Percentiles rank a stretch among this genome's conserved stretches.
Conservation (phyloP, 2,113 vertebrate species). For the Microcebus griseorufus region DNA sequence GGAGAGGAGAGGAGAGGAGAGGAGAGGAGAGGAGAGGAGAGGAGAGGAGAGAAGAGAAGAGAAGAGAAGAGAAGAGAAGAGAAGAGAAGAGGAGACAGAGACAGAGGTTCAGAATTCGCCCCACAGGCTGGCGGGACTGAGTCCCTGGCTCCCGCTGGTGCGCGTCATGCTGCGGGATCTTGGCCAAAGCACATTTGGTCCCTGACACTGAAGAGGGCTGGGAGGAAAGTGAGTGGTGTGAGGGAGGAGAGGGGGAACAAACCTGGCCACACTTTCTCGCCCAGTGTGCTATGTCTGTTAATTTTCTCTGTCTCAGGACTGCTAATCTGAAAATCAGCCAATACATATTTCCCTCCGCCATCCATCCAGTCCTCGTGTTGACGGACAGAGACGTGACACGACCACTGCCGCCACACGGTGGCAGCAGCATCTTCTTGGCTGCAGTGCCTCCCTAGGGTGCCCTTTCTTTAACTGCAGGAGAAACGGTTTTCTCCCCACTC, state of each 20-base stretch:
- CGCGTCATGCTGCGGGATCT: fast-evolving
- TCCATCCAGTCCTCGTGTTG: not conserved
- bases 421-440: conserved; percentile 58
- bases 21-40: too few species aligned
- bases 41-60: too few species aligned
- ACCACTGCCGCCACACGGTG: conserved; percentile 51
- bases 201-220: not conserved
- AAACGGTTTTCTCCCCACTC: not conserved
- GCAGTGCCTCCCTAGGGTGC: not conserved
- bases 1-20: too few species aligned
- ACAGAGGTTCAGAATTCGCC: not conserved
- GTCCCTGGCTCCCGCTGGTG: not conserved
- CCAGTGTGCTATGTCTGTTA: not conserved
- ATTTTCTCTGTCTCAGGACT: not conserved
- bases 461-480: not conserved
- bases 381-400: not conserved
- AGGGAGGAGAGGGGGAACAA: not conserved
- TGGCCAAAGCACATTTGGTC: not conserved
- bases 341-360: fast-evolving
- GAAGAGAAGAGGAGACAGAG: too few species aligned
- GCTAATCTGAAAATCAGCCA: not conserved
- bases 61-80: too few species aligned
- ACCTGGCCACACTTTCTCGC: not conserved
- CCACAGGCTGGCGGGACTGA: not conserved
- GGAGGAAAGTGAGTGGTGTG: not conserved